A percentile compares a stretch with the other conserved stretches of the same genome.
Evolutionary conservation across 2,888 invertebrate genomes (phyloP).

Genomic region (Drosophila diplacantha): DNA sequence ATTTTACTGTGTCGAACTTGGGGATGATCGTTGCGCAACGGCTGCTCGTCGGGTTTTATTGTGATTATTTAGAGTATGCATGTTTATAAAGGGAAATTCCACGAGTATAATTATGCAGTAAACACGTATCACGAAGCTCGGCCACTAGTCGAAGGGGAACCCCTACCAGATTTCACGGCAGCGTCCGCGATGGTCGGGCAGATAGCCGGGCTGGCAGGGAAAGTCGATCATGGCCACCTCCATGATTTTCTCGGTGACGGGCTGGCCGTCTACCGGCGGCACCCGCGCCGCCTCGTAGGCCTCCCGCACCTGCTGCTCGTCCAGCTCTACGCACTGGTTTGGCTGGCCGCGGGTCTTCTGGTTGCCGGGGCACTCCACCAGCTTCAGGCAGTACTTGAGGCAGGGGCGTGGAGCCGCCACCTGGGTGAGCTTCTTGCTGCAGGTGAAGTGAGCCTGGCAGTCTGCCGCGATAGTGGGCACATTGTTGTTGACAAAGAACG

Average conservation of each 20-base stretch:
- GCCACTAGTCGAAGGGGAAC: background rate
- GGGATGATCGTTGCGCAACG: slow-evolving; percentile 14
- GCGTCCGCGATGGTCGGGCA: slow-evolving; percentile 74
- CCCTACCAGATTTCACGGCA: slow-evolving; percentile 74
- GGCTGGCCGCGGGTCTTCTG: slow-evolving; percentile 45
- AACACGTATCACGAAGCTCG: slow-evolving; percentile 9
- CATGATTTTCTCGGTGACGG: slow-evolving; percentile 48
- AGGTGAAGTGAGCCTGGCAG: slow-evolving; percentile 59
- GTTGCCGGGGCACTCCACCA: slow-evolving; percentile 58
- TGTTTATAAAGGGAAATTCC: slow-evolving; percentile 19
- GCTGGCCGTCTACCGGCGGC: slow-evolving; percentile 5
- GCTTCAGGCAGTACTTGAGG: slow-evolving; percentile 69
- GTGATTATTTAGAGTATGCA: slow-evolving; percentile 19
- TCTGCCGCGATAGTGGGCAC: slow-evolving; percentile 54
- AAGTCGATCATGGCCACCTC: slow-evolving; percentile 75
- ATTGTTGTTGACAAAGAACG: slow-evolving; percentile 57
- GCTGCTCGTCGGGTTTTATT: slow-evolving; percentile 22
- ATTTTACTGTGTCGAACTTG: slow-evolving; percentile 7
- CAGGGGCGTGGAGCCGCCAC: slow-evolving; percentile 58
- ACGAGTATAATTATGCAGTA: slow-evolving; percentile 11
- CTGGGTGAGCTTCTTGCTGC: slow-evolving; percentile 63
- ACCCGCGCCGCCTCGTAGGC: slow-evolving; percentile 30
- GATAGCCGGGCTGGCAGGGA: slow-evolving; percentile 74
- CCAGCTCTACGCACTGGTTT: slow-evolving; percentile 67
- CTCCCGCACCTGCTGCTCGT: slow-evolving; percentile 56